A percentile compares a stretch with the other conserved stretches of the same genome.
phyloP scores from a whole-genome alignment of 2,888 invertebrate genomes.

The Lymantria monacha region DNA sequence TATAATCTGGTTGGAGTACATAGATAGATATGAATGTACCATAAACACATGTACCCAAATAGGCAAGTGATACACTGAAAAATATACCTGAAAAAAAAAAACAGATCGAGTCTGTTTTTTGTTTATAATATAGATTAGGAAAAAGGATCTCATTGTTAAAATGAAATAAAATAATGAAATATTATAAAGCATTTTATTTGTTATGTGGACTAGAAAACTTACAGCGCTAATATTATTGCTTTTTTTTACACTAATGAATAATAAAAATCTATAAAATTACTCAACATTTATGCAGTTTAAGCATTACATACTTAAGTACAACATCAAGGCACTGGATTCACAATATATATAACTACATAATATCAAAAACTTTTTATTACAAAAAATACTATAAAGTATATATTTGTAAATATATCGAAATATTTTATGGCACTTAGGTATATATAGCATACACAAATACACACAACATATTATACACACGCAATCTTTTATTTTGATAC shows the following conservation, averaged over 20 bases:
- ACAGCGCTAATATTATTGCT: conserved; percentile 57
- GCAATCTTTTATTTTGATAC: no score
- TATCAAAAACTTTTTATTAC: conserved; percentile 30
- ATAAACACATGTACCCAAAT: no score
- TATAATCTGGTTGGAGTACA: no score
- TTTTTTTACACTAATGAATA: conserved; percentile 43
- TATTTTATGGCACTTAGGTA: background rate
- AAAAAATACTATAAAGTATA: background rate
- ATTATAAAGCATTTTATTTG: conserved; percentile 71
- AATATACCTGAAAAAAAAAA: no score
- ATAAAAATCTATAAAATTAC: conserved; percentile 60
- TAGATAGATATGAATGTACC: no score
- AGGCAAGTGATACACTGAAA: no score
- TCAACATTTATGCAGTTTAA: conserved; percentile 61
- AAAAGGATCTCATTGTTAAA: conserved; percentile 6
- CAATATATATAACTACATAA: conserved; percentile 34
- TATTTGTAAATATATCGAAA: conserved; percentile 1
- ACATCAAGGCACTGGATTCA: conserved; percentile 58
- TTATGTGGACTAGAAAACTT: conserved; percentile 73
- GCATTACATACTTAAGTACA: conserved; percentile 57
- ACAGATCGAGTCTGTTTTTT: no score
- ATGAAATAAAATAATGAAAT: conserved; percentile 32
- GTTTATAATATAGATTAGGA: background rate
- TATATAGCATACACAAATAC: background rate
- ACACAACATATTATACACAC: no score